Base-by-base conservation (phyloP, 2,113 vertebrate species). In the human (Homo sapiens) region DNA sequence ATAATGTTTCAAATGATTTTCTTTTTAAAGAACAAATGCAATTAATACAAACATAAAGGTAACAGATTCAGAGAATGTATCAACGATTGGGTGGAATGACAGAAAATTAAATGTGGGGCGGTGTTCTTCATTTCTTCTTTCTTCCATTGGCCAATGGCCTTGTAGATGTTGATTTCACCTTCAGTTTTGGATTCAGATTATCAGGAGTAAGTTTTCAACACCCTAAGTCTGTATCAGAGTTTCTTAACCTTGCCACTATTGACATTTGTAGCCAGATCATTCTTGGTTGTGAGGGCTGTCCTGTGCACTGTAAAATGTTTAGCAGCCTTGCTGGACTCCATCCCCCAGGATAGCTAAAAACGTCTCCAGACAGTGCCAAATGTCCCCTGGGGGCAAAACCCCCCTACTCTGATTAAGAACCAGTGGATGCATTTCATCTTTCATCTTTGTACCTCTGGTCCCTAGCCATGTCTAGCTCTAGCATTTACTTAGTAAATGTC, bases 21-120 rank as follows among this genome's bases (percentile, higher is more conserved):
- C 18, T 95, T 98, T 98, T 78, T 87, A 80, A 97, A 93, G 79
- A 82, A 91, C 27, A 87, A 97, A 97, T 81, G 0, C 35, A 83
- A 87, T 89, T 55, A 94, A 52, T 82, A 89, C 59, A 93, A 94
- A 76, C 94, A 1, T 66, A 88, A 76, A 79, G 78, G 22, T 40
- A 79, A 61, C 22, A 78, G 13, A 66, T 80, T 89, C 38, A 55
- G 64, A 86, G n/a, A 89, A 76, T 13, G 38, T 72, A 79, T 75
- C 9, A 23, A 40, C 90, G 43, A 40, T 16, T 80, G 27, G 35
- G 55, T 25, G 13, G 20, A 84, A 70, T 66, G 35, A 88, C 20
- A 93, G 73, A 80, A 91, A 92, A 79, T 57, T 84, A 81, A 70
- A 14, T 82, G 38, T 30, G 45, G 20, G 73, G n/a, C 5, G 23